Evolutionary conservation across 2,888 invertebrate genomes (phyloP), one percentile per base, ranked within the genome.

Genomic region (Aporophyla nigra): DNA sequence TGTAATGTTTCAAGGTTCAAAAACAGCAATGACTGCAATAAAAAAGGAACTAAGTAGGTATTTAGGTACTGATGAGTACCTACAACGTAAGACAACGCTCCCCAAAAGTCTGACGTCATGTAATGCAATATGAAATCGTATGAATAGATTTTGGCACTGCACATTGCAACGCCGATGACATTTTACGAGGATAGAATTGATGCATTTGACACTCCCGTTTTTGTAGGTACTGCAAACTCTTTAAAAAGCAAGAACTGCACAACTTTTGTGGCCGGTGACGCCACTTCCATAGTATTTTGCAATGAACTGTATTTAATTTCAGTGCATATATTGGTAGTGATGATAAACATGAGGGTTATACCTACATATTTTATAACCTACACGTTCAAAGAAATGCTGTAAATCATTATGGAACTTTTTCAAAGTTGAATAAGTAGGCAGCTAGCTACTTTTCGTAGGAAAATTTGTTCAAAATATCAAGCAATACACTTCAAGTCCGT

Each of bases 111-210:
- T 16, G 7, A 16, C 24, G 24, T 53, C 69, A 54, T 16, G 10
- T 19, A 43, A 33, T 10, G 19, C 21, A 5, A 16, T 24, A 19
- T 9, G 2, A 46, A 46, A 63, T 46, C 24, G 6, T 68, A 40
- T 33, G 54, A 53, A 78, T 78, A 78, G 56, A 78, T 72, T 78
- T 71, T 78, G 79, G 79, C 79, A 53, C 16, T 43, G 21, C 21
- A 16, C 10, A 46, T 66, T 66, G 40, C 51, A 71, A 71, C n/a
- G 5, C 21, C 16, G 21, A 27, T 46, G 24, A 71, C 19, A 56
- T 68, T 68, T 12, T 5, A 46, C 5, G 27, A 69, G 6, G 6
- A 43, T 10, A 43, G 3, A 53, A 43, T 53, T 43, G 21, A 43
- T 71, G 21, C 24, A 43, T 43, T 16, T 59, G 33, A 33, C 9